Evolutionary conservation across 2,113 vertebrate genomes (phyloP).

Genomic region (Lichenostomus cassidix): DNA sequence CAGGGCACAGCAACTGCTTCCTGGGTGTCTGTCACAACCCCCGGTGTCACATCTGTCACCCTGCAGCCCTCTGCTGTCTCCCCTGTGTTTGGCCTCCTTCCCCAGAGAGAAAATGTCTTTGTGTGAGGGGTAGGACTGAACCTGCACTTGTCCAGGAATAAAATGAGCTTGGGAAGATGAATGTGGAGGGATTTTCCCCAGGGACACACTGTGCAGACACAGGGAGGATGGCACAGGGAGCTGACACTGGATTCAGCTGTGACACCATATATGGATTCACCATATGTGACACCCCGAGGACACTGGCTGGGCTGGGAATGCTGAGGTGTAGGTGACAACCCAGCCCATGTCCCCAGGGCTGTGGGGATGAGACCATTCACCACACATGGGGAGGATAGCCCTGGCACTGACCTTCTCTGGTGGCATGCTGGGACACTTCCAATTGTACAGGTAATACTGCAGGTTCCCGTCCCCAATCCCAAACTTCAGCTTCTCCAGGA

Average conservation of each 20-base stretch:
- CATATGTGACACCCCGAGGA: neutral
- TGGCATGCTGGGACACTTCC: constrained; percentile 99
- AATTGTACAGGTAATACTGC: constrained; percentile 99
- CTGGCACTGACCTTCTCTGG: constrained; percentile 87
- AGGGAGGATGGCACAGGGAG: neutral
- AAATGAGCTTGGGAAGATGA: neutral
- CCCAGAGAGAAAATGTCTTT: neutral
- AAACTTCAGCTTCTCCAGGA: constrained; percentile 98
- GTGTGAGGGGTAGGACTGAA: neutral
- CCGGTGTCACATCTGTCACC: neutral
- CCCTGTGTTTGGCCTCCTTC: neutral
- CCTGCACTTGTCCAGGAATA: neutral
- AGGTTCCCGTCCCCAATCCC: constrained; percentile 98
- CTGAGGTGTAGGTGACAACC: neutral
- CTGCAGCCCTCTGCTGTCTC: neutral
- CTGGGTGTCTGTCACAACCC: neutral
- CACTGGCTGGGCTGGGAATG: neutral
- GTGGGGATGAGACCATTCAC: neutral
- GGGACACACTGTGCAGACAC: neutral
- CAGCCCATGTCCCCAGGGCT: too few relatives aligned
- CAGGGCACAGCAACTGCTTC: neutral
- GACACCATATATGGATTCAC: too few relatives aligned
- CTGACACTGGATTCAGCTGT: neutral
- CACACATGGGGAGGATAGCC: neutral
- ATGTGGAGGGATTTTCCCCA: neutral